Percentiles rank a stretch among this genome's conserved stretches.
Conservation (phyloP, 2,797 vertebrate genomes). For the Xenops minutus region DNA sequence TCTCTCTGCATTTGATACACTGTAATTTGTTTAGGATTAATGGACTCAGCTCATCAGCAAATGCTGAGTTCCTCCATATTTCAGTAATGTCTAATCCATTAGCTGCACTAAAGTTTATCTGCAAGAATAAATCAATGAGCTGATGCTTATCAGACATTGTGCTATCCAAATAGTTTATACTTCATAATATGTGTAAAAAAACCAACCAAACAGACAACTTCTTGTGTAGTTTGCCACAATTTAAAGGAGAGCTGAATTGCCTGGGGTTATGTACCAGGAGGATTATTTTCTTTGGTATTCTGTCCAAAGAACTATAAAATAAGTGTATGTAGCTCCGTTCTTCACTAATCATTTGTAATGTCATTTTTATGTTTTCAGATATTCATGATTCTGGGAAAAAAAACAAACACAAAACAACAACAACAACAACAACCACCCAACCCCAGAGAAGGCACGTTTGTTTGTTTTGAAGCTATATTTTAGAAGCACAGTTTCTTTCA, state of each 20-base stretch:
- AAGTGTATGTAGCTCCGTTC: not conserved
- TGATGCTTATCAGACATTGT: not conserved
- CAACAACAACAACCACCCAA: not conserved
- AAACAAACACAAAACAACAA: not conserved
- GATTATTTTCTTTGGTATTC: not conserved
- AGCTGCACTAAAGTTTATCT: not conserved
- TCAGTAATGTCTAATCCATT: not conserved
- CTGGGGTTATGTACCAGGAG: not conserved
- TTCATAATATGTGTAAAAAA: not conserved
- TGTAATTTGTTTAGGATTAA: conserved; percentile 39
- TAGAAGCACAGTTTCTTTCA: not conserved
- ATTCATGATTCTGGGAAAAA: not conserved
- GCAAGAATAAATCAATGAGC: not conserved
- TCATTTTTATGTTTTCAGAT: not conserved
- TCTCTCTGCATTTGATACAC: not conserved
- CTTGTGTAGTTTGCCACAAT: not conserved
- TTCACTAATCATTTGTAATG: not conserved
- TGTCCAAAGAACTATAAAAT: not conserved
- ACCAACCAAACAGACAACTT: too few relatives aligned
- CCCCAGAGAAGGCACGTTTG: accelerated
- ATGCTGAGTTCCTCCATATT: not conserved
- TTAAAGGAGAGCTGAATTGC: not conserved
- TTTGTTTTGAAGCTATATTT: not conserved
- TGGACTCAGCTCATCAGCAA: not conserved
- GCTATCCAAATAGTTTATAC: not conserved